Evolutionary conservation across 2,113 vertebrate genomes (phyloP).

Genomic region (Junco hyemalis): DNA sequence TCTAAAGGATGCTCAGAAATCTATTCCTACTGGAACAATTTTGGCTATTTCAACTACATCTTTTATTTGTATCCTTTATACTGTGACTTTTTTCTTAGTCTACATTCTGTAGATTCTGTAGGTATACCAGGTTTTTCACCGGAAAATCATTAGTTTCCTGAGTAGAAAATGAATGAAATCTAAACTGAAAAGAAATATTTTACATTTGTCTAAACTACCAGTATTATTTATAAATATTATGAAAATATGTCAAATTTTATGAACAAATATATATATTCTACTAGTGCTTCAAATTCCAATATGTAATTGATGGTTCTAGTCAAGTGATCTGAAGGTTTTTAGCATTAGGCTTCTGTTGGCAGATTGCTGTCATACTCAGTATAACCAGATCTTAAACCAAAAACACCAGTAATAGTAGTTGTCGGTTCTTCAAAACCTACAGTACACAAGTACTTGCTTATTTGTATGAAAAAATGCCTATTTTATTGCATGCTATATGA

Average conservation of each 20-base stretch:
- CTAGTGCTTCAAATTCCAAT: background rate
- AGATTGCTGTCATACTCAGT: background rate
- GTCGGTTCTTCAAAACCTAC: background rate
- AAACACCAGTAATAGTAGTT: background rate
- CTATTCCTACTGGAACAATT: conserved; percentile 95
- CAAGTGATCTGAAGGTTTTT: background rate
- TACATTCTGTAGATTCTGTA: background rate
- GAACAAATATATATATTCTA: background rate
- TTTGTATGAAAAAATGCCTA: background rate
- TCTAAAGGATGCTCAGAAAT: conserved; percentile 92
- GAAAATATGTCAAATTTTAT: background rate
- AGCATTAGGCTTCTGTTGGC: background rate
- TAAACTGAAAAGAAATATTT: background rate
- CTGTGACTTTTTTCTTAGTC: background rate
- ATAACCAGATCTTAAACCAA: background rate
- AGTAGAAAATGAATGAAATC: background rate
- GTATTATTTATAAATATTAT: background rate
- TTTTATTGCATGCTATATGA: background rate
- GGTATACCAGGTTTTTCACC: background rate
- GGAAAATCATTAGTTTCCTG: background rate
- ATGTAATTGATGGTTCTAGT: background rate
- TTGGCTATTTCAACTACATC: conserved; percentile 92
- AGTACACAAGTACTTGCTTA: background rate
- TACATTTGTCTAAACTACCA: background rate
- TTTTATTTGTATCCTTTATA: conserved; percentile 91